Percentiles rank a stretch among this genome's conserved stretches.
Conservation (phyloP, 2,113 vertebrate species). For the Holacanthus passer region DNA sequence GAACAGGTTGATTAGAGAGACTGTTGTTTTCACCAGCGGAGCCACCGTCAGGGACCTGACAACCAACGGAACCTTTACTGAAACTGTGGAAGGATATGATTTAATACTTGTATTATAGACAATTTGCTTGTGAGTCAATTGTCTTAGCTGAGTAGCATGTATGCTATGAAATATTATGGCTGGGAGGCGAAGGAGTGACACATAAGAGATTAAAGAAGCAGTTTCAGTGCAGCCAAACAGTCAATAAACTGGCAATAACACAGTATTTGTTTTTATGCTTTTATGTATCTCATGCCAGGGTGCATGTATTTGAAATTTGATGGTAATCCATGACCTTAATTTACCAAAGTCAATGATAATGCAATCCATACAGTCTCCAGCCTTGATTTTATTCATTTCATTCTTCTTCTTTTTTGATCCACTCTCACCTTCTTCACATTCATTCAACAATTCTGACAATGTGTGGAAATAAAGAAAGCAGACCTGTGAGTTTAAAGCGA, state of each 20-base stretch:
- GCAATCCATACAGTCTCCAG: background rate
- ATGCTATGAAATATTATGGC: background rate
- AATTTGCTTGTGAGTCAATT: background rate
- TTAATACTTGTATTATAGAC: background rate
- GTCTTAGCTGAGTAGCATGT: background rate
- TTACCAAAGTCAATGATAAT: background rate
- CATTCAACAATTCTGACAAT: background rate
- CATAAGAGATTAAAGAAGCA: no score
- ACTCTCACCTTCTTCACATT: background rate
- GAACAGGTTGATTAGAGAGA: slow-evolving; percentile 67
- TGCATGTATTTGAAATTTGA: background rate
- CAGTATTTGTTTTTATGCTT: no score
- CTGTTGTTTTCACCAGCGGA: slow-evolving; percentile 58
- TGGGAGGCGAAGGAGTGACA: no score
- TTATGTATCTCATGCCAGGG: background rate
- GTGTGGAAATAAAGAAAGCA: slow-evolving; percentile 27
- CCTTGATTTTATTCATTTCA: background rate
- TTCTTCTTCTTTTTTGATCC: background rate
- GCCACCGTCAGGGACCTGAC: slow-evolving; percentile 51
- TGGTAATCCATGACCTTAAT: background rate
- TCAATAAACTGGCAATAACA: background rate
- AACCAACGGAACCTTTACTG: background rate
- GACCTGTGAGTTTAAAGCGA: slow-evolving; percentile 6
- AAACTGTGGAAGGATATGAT: background rate
- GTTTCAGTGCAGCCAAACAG: background rate